Conservation (phyloP, 2,888 invertebrate species). For the Rhaphigaster nebulosa region DNA sequence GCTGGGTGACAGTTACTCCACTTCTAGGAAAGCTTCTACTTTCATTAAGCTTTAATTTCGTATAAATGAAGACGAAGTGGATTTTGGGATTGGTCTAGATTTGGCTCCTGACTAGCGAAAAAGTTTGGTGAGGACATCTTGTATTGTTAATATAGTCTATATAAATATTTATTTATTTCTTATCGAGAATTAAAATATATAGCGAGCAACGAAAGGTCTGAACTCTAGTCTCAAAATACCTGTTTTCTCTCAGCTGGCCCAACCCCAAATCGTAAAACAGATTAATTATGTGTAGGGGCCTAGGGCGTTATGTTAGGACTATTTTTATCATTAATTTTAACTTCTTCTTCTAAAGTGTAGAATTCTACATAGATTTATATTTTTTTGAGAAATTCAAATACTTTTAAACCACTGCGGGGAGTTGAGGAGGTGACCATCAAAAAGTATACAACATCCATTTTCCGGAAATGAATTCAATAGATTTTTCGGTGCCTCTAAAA, state of each 20-base stretch:
- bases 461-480: neutral
- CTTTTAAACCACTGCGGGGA: neutral
- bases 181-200: neutral
- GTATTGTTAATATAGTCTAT: neutral
- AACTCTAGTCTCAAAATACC: neutral
- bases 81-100: too few relatives aligned
- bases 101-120: too few relatives aligned
- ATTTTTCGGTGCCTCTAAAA: neutral
- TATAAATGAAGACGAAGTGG: too few relatives aligned
- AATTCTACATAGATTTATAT: neutral
- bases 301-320: neutral
- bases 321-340: neutral
- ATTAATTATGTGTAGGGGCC: slow-evolving; percentile 18
- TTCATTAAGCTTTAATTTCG: too few relatives aligned
- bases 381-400: neutral
- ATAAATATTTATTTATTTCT: neutral
- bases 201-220: neutral
- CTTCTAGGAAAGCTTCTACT: too few relatives aligned
- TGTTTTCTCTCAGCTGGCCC: neutral
- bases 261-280: slow-evolving; percentile 8
- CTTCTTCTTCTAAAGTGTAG: neutral
- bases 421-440: neutral
- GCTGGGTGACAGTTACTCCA: too few relatives aligned
- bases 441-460: neutral
- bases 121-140: too few relatives aligned